Evolutionary conservation across 2,113 vertebrate species (phyloP), one percentile per base, ranked within the genome.

Genomic region (Brachyistius frenatus): DNA sequence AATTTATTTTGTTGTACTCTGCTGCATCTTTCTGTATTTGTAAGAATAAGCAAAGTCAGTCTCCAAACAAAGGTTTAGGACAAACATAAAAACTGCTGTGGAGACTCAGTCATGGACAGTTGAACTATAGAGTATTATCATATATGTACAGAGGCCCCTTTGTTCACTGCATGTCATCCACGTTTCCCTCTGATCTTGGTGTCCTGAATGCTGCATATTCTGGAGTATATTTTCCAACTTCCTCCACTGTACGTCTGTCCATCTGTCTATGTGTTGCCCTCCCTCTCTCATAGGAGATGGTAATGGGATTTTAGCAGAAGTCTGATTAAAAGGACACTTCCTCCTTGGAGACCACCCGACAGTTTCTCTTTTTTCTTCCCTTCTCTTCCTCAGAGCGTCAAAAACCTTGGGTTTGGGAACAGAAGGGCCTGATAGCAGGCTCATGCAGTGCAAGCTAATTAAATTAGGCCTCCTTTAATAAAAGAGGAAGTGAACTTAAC

Each of bases 321-420:
- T 89, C 92, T 94, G 90, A 95, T 94, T 93, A 95, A 94, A 95
- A 91, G 92, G 92, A 95, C 94, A 93, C 90, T 91, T 93, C 90
- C 90, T 94, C 94, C 93, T 91, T 73, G 62, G 94, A 92, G 94
- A 94, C 92, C 88, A 89, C 49, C 74, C 87, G 76, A 90, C 90
- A 80, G 79, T 91, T 85, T 85, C 67, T 68, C 75, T 87, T 84
- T 87, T 87, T 85, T 84, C 80, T 81, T 78, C 47, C 15, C 65
- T 66, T 76, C 72, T 90, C 73, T 91, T 88, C 91, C 93, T 93
- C 83, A 66, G 87, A 94, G 94, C 89, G 39, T 90, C 85, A 90
- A 86, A 91, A 94, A 93, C 89, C 90, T 93, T 91, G 89, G 69
- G 69, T 86, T 78, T 53, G 77, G 84, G 85, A 93, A 93, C 88